Evolutionary conservation across 2,888 invertebrate species (phyloP).

Genomic region (Norana najaformis): DNA sequence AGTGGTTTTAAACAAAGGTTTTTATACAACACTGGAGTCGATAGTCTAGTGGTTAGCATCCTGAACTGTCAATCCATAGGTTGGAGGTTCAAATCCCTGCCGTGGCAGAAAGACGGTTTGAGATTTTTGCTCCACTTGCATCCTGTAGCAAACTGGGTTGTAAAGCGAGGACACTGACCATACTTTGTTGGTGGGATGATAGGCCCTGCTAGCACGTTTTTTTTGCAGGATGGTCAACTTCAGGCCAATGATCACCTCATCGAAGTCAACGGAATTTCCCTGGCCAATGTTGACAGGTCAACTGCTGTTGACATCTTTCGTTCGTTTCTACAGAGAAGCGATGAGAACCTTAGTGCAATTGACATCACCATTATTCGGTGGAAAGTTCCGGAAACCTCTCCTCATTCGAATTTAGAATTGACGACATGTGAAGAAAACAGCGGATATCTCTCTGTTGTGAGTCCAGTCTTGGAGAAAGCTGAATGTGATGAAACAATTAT

Average conservation of each 20-base stretch:
- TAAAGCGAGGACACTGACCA: background rate
- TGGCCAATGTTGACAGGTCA: constrained; percentile 71
- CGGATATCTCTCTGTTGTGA: background rate
- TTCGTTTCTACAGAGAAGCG: background rate
- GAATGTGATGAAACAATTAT: background rate
- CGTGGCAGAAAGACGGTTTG: too few species aligned
- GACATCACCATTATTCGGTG: background rate
- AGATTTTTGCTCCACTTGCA: background rate
- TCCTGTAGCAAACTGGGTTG: background rate
- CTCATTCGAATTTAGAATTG: background rate
- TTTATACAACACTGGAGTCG: too few species aligned
- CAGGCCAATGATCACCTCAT: constrained; percentile 92
- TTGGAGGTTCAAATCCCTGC: background rate
- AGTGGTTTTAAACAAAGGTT: too few species aligned
- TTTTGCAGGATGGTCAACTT: constrained; percentile 73
- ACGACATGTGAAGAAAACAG: background rate
- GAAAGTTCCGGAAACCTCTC: background rate
- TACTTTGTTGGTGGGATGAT: background rate
- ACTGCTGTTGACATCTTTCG: background rate
- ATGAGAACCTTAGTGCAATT: background rate
- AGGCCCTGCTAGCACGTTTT: background rate
- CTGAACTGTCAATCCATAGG: background rate
- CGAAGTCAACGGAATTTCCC: constrained; percentile 82
- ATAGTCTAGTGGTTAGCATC: background rate
- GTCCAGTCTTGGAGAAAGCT: background rate